Evolutionary conservation across 2,888 invertebrate genomes (phyloP).

Genomic region (Heliconius ismenius): DNA sequence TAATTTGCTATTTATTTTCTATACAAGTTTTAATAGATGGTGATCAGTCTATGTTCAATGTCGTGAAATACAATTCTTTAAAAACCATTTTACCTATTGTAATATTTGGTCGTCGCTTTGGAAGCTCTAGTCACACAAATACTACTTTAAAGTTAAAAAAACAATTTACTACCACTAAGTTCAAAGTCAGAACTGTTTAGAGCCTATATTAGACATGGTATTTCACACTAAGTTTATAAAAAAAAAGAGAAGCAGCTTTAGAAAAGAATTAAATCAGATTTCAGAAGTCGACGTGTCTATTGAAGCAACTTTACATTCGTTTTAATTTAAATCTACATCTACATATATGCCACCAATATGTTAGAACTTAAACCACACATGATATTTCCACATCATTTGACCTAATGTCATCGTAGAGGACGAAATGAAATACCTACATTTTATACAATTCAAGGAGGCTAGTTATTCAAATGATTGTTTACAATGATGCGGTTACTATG

Average conservation of each 20-base stretch:
- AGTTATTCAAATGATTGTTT: conserved; percentile 56
- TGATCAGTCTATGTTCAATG: no score
- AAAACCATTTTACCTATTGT: no score
- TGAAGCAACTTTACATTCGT: neutral
- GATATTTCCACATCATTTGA: neutral
- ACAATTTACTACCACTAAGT: no score
- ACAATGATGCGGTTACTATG: conserved; percentile 67
- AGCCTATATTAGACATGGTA: neutral
- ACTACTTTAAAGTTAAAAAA: neutral
- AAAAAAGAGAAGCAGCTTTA: neutral
- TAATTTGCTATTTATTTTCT: no score
- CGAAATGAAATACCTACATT: neutral
- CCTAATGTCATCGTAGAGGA: neutral
- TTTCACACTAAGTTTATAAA: no score
- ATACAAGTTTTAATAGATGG: no score
- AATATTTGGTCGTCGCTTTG: no score
- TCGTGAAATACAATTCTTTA: no score
- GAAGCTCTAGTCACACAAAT: no score
- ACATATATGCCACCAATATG: neutral
- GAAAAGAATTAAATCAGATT: neutral
- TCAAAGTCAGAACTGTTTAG: neutral
- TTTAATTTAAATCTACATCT: neutral
- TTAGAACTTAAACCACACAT: neutral
- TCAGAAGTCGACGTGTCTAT: neutral
- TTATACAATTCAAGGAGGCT: conserved; percentile 49